Evolutionary conservation across 2,797 vertebrate species (phyloP).

Genomic region (Tenualosa thibaudeaui): DNA sequence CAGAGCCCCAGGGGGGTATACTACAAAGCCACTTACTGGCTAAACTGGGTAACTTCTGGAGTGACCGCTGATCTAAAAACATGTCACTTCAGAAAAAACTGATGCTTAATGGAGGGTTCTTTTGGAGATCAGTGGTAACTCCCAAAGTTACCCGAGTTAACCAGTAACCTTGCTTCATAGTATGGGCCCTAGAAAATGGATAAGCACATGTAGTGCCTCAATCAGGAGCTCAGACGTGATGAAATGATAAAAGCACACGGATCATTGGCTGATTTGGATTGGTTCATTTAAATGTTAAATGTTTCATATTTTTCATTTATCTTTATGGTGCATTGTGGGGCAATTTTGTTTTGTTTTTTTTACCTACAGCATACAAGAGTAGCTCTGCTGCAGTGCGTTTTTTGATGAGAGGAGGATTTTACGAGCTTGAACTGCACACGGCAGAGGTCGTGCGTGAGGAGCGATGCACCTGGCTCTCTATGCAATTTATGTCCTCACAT

Average conservation of each 20-base stretch:
- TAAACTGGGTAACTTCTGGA: no score
- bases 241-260: background rate
- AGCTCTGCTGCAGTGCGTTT: background rate
- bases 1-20: background rate
- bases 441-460: constrained; percentile 17
- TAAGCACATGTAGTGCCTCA: background rate
- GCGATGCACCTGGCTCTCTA: background rate
- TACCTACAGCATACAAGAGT: background rate
- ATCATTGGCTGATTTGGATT: background rate
- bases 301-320: background rate
- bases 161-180: no score
- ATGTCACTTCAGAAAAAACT: no score
- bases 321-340: no score
- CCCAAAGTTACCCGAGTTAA: no score
- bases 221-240: background rate
- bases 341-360: no score
- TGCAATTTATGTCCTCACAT: background rate
- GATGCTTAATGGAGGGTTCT: no score
- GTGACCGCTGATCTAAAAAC: no score
- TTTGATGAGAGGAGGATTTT: background rate
- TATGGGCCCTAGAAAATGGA: background rate
- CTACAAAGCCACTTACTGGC: no score
- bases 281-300: background rate
- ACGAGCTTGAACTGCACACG: constrained; percentile 12
- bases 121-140: no score